Conservation (phyloP, 2,113 vertebrate genomes). For the Marmota flaviventris region DNA sequence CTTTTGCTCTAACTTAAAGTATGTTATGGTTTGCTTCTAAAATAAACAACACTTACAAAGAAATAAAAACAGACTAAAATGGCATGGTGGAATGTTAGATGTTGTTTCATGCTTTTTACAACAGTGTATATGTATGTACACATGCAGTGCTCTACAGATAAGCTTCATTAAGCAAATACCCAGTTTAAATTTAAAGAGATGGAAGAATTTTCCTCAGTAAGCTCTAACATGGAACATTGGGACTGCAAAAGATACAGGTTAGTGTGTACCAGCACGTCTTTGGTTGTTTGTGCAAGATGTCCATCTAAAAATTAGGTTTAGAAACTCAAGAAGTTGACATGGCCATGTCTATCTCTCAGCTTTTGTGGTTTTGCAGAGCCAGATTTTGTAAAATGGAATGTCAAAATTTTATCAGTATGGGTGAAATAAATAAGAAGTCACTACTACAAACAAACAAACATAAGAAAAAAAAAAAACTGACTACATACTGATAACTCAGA, state of each 20-base stretch:
- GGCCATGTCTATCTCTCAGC: background rate
- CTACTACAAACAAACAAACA: background rate
- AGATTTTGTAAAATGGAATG: slow-evolving; percentile 49
- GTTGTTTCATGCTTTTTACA: background rate
- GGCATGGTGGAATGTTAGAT: background rate
- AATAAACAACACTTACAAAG: background rate
- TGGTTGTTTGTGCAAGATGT: background rate
- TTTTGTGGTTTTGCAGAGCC: background rate
- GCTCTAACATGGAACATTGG: background rate
- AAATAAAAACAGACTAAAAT: slow-evolving; percentile 8
- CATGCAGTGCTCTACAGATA: background rate
- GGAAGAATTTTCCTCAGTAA: background rate
- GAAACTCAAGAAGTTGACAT: slow-evolving; percentile 2
- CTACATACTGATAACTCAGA: background rate
- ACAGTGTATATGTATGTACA: background rate
- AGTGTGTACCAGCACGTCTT: background rate
- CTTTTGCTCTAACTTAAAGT: slow-evolving; percentile 12
- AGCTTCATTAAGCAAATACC: background rate
- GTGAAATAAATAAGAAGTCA: slow-evolving; percentile 41
- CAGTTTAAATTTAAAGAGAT: background rate
- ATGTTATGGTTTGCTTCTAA: background rate
- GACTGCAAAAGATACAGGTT: background rate
- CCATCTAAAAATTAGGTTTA: slow-evolving; percentile 53
- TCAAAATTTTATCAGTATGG: slow-evolving; percentile 46
- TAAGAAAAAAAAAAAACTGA: background rate